phyloP scores from a whole-genome alignment of 2,888 invertebrate species.

The Steinernema scapterisci region DNA sequence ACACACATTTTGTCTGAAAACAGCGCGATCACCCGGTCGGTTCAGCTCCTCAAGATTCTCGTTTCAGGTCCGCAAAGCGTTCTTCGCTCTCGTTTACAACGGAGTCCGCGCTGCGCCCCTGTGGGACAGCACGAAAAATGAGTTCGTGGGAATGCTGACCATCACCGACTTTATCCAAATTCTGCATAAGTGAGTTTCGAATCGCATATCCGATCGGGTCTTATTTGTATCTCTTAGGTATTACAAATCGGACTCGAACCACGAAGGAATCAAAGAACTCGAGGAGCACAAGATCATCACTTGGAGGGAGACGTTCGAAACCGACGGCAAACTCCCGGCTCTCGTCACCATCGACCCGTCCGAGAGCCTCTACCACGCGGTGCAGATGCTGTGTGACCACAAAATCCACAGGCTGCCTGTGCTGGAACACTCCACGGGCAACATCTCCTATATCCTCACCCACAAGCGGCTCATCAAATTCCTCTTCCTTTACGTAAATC shows the following conservation, averaged over 20 bases:
- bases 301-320: conserved; percentile 69
- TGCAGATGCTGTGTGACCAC: conserved; percentile 68
- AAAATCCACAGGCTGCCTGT: conserved; percentile 72
- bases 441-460: conserved; percentile 72
- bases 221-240: conserved; percentile 49
- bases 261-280: conserved; percentile 69
- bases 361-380: conserved; percentile 69
- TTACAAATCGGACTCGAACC: conserved; percentile 59
- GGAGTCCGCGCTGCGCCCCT: conserved; percentile 73
- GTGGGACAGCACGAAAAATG: conserved; percentile 86
- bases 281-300: conserved; percentile 72
- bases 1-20: no score
- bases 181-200: conserved; percentile 66
- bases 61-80: conserved; percentile 83
- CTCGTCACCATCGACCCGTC: conserved; percentile 71
- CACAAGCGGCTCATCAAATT: conserved; percentile 72
- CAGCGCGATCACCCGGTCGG: no score
- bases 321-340: conserved; percentile 65
- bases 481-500: conserved; percentile 70
- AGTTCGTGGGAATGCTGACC: conserved; percentile 76
- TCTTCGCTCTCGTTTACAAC: conserved; percentile 93
- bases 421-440: conserved; percentile 70
- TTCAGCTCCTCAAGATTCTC: not conserved
- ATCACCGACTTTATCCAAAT: conserved; percentile 73
- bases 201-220: not conserved